A percentile compares a stretch with the other conserved stretches of the same genome.
Evolutionary conservation across 1,140 invertebrate species (phyloP).

Genomic region (Drosophila obscura): DNA sequence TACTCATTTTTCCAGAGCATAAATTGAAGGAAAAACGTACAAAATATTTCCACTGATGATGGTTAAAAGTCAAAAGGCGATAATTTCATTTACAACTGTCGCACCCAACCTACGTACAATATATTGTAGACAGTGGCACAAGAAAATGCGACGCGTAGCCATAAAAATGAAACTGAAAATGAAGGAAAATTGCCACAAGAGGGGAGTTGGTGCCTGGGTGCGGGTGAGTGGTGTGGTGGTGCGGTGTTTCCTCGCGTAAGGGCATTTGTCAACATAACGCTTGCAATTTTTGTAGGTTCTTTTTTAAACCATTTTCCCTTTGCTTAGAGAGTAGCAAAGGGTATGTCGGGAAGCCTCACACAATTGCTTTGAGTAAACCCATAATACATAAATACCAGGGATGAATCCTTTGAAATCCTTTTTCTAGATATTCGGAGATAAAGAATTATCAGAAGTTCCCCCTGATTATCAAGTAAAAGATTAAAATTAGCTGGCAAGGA

Average conservation of each 20-base stretch:
- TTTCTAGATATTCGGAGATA: too few relatives aligned
- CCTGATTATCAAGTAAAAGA: too few relatives aligned
- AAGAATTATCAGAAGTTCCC: too few relatives aligned
- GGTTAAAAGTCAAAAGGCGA: slow-evolving; percentile 41
- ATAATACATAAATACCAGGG: too few relatives aligned
- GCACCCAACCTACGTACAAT: slow-evolving; percentile 8
- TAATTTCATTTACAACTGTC: slow-evolving; percentile 48
- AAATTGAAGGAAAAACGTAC: slow-evolving; percentile 25
- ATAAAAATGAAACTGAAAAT: slow-evolving; percentile 62
- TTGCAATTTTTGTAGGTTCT: slow-evolving; percentile 33
- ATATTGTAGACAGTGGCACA: slow-evolving; percentile 14
- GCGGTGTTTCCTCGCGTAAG: slow-evolving; percentile 17
- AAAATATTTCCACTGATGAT: slow-evolving; percentile 27
- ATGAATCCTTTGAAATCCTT: too few relatives aligned
- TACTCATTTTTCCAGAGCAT: slow-evolving; percentile 23
- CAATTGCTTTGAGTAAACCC: too few relatives aligned
- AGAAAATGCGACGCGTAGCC: slow-evolving; percentile 29
- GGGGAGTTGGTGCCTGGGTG: not conserved
- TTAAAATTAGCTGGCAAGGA: too few relatives aligned
- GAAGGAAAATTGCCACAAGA: slow-evolving; percentile 29
- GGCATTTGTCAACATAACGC: slow-evolving; percentile 63
- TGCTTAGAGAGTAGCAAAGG: slow-evolving; percentile 8
- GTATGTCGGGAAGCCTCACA: slow-evolving; percentile 8
- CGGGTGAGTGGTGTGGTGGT: not conserved
- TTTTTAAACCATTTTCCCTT: slow-evolving; percentile 8